phyloP scores from a whole-genome alignment of 2,113 vertebrate species.

The Eira barbara region DNA sequence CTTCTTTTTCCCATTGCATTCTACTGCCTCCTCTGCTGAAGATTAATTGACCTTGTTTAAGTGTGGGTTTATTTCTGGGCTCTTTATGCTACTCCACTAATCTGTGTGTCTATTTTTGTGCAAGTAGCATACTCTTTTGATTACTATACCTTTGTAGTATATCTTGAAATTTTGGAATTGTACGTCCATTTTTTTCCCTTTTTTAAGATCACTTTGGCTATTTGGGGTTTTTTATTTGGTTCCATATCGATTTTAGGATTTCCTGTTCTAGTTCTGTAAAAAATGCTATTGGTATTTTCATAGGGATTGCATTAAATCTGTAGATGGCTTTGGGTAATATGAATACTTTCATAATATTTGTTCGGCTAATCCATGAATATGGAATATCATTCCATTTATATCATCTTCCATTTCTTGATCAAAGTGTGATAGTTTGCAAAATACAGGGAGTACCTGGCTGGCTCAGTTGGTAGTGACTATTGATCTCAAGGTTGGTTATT shows the following conservation, averaged over 20 bases:
- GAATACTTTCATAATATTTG: not conserved
- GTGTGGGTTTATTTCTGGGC: not conserved
- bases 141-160: not conserved
- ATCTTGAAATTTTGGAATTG: not conserved
- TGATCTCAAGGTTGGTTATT: not conserved
- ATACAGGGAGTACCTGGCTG: not conserved
- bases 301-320: not conserved
- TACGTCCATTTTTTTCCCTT: not conserved
- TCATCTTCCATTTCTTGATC: not conserved
- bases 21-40: not conserved
- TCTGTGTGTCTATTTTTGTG: not conserved
- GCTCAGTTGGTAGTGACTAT: not conserved
- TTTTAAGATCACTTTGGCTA: not conserved
- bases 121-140: not conserved
- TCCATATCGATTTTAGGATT: not conserved
- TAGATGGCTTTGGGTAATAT: not conserved
- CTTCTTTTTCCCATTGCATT: not conserved
- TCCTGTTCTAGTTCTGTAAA: not conserved
- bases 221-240: not conserved
- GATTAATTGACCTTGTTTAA: not conserved
- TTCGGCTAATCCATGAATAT: not conserved
- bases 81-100: not conserved
- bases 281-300: not conserved
- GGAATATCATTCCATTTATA: not conserved
- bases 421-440: not conserved